A percentile compares a stretch with the other conserved stretches of the same genome.
Evolutionary conservation across 2,888 invertebrate species (phyloP).

Genomic region (Lumbricus terrestris): DNA sequence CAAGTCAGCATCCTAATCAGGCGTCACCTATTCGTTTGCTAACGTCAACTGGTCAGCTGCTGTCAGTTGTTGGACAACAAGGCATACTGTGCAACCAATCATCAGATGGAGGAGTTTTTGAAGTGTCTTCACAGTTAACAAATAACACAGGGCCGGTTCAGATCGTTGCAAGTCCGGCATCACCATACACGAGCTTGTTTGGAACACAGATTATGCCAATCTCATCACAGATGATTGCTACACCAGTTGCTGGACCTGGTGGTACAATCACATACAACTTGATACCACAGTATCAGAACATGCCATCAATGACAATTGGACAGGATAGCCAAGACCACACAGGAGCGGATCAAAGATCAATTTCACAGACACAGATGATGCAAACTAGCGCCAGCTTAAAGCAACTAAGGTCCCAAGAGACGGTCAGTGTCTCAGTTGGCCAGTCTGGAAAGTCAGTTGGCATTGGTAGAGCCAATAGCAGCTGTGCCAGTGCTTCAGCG

Average conservation of each 20-base stretch:
- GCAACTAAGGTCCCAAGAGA: background rate
- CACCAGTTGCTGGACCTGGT: conserved; percentile 49
- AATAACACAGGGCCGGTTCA: conserved; percentile 22
- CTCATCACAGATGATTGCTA: conserved; percentile 52
- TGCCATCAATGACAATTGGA: conserved; percentile 70
- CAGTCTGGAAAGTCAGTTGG: background rate
- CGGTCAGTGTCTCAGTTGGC: background rate
- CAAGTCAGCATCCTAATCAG: conserved; percentile 11
- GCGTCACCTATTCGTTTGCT: conserved; percentile 21
- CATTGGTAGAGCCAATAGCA: background rate
- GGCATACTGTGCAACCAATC: conserved; percentile 4
- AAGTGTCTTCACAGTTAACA: conserved; percentile 7
- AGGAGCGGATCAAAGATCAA: conserved; percentile 1
- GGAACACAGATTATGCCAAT: conserved; percentile 20
- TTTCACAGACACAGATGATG: background rate
- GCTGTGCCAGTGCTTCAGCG: background rate
- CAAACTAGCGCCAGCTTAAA: conserved; percentile 13
- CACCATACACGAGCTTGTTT: background rate
- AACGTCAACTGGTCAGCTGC: conserved; percentile 52
- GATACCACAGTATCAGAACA: conserved; percentile 69
- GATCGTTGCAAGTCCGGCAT: conserved; percentile 3
- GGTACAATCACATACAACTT: conserved; percentile 62
- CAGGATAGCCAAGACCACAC: conserved; percentile 81
- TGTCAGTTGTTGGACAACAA: conserved; percentile 59
- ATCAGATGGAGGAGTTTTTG: conserved; percentile 15